A percentile compares a stretch with the other conserved stretches of the same genome.
Evolutionary conservation across 2,888 invertebrate genomes (phyloP).

Genomic region (Caenorhabditis panamensis): DNA sequence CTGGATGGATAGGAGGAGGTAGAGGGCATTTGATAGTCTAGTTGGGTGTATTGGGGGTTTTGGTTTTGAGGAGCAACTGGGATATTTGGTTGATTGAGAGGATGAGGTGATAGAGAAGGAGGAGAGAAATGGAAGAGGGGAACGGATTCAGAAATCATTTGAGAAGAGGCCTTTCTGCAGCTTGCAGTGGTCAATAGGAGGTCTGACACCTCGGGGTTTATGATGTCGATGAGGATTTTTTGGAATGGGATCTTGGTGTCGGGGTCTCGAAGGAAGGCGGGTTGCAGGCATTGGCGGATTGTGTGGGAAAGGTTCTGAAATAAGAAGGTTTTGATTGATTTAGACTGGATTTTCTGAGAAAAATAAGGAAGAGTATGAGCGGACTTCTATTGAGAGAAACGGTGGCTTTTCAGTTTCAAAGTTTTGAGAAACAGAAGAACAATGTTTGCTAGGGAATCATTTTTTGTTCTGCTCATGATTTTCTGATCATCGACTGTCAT

Average conservation of each 20-base stretch:
- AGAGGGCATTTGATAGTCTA: conserved; percentile 41
- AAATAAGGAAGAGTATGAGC: too few species aligned
- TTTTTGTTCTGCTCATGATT: too few species aligned
- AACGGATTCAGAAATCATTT: conserved; percentile 27
- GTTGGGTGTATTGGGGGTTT: background rate
- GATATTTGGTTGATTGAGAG: background rate
- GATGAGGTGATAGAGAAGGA: conserved; percentile 46
- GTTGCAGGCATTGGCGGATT: conserved; percentile 46
- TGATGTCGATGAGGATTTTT: conserved; percentile 65
- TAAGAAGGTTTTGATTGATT: too few species aligned
- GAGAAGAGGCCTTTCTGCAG: conserved; percentile 34
- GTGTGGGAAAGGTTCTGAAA: conserved; percentile 46
- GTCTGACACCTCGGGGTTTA: conserved; percentile 71
- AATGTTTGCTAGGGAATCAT: too few species aligned
- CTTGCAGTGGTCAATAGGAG: conserved; percentile 55
- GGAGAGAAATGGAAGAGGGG: conserved; percentile 55
- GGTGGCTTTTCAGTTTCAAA: too few species aligned
- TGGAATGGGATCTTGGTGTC: conserved; percentile 56
- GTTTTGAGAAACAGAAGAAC: too few species aligned
- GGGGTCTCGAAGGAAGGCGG: conserved; percentile 45
- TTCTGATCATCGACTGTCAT: too few species aligned
- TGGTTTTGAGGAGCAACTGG: background rate
- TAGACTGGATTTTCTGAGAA: too few species aligned
- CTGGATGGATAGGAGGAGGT: conserved; percentile 37
- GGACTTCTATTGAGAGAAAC: too few species aligned